A percentile compares a stretch with the other conserved stretches of the same genome.
phyloP scores from a whole-genome alignment of 2,113 vertebrate species.

The Dicerorhinus sumatrensis region DNA sequence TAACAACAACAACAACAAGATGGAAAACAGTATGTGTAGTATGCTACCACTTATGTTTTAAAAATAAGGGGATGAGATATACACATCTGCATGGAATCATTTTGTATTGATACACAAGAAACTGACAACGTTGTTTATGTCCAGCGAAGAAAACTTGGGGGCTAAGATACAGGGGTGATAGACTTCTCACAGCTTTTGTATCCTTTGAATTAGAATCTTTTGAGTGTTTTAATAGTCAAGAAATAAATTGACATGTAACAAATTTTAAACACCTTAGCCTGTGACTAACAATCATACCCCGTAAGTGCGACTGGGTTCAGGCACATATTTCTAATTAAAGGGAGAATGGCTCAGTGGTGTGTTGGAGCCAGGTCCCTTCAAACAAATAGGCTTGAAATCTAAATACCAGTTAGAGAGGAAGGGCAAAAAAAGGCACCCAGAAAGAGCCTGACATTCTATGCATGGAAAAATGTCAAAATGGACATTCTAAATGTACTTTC shows the following conservation, averaged over 20 bases:
- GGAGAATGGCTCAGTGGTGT: neutral
- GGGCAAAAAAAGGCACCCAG: neutral
- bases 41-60: neutral
- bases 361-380: neutral
- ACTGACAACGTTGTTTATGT: neutral
- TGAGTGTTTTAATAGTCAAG: neutral
- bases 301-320: neutral
- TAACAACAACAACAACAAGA: neutral
- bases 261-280: neutral
- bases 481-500: neutral
- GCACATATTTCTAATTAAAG: neutral
- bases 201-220: slow-evolving; percentile 4
- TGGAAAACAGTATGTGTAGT: neutral
- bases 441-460: neutral
- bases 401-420: neutral
- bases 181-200: neutral
- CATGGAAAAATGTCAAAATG: neutral
- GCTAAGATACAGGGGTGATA: neutral
- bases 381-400: slow-evolving; percentile 20
- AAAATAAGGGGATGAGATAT: neutral
- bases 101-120: neutral
- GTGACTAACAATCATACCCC: neutral
- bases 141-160: neutral
- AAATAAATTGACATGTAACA: neutral
- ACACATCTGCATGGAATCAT: neutral